These are phyloP conservation scores for Eristalis intricaria DNA, from an alignment of 2,888 invertebrate genomes.

Conservation along the genomic window DNA sequence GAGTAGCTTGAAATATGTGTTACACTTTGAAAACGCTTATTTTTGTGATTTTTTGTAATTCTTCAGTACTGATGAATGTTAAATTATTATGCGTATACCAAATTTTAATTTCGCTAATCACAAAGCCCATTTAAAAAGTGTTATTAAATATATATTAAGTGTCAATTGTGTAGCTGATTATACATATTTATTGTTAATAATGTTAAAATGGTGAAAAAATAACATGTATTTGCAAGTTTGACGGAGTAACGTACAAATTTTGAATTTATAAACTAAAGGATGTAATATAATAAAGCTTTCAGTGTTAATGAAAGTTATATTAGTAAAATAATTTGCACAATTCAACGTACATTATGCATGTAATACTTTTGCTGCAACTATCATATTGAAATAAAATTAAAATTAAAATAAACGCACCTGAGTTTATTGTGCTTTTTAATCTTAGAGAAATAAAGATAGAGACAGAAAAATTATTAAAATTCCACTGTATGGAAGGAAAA, in stretches of 20 bases:
- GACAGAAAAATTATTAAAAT: no score
- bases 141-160: slow-evolving; percentile 38
- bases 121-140: slow-evolving; percentile 13
- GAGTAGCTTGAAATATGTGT: slow-evolving; percentile 16
- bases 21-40: slow-evolving; percentile 50
- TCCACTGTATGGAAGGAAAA: no score
- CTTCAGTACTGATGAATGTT: background rate
- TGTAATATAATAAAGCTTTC: slow-evolving; percentile 16
- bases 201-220: slow-evolving; percentile 5
- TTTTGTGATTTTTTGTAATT: slow-evolving; percentile 29
- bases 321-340: slow-evolving; percentile 37
- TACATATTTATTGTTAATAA: slow-evolving; percentile 43
- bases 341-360: background rate
- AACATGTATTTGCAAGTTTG: slow-evolving; percentile 32
- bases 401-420: background rate
- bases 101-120: slow-evolving; percentile 29
- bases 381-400: slow-evolving; percentile 48
- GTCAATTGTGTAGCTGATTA: slow-evolving; percentile 68
- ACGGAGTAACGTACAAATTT: slow-evolving; percentile 53
- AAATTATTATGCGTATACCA: slow-evolving; percentile 15
- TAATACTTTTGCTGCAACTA: slow-evolving; percentile 35
- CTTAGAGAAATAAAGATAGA: no score
- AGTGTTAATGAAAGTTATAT: slow-evolving; percentile 17
- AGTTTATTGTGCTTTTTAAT: no score
- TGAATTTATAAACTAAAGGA: slow-evolving; percentile 33